phyloP scores from a whole-genome alignment of 2,888 invertebrate species.

The Pyrrhosoma nymphula region DNA sequence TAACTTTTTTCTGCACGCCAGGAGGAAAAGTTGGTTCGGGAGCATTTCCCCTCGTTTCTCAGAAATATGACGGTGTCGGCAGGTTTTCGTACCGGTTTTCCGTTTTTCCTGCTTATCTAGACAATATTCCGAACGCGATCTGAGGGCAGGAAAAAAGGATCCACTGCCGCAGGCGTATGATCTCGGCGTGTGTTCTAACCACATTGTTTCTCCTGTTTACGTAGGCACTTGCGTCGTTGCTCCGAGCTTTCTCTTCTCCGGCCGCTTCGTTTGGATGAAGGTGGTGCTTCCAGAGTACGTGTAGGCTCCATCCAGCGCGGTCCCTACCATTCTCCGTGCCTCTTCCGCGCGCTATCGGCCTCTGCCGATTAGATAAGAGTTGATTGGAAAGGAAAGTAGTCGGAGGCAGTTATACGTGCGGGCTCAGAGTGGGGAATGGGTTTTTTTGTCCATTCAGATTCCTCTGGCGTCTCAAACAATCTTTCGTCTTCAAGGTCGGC shows the following conservation, averaged over 20 bases:
- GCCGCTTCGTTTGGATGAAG: not conserved
- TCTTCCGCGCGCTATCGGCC: not conserved
- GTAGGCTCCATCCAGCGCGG: not conserved
- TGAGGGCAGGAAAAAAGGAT: not conserved
- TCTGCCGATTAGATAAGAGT: slow-evolving; percentile 43
- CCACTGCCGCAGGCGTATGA: not conserved
- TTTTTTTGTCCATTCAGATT: slow-evolving; percentile 14
- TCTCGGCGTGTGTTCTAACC: not conserved
- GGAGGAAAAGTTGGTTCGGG: not conserved
- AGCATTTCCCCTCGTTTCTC: slow-evolving; percentile 24
- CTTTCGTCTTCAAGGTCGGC: not conserved
- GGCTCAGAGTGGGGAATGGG: not conserved
- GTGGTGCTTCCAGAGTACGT: not conserved
- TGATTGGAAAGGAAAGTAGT: slow-evolving; percentile 34
- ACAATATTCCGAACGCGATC: not conserved
- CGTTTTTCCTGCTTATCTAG: not conserved
- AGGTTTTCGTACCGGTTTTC: slow-evolving; percentile 19
- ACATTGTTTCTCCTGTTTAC: not conserved
- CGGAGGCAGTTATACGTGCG: not conserved
- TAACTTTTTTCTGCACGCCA: not conserved
- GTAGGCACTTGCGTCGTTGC: not conserved
- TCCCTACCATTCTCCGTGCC: not conserved
- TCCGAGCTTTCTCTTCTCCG: not conserved
- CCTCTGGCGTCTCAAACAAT: not conserved
- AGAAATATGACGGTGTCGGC: not conserved